Conservation (phyloP, 2,113 vertebrate genomes). For the Corvus moneduloides region DNA sequence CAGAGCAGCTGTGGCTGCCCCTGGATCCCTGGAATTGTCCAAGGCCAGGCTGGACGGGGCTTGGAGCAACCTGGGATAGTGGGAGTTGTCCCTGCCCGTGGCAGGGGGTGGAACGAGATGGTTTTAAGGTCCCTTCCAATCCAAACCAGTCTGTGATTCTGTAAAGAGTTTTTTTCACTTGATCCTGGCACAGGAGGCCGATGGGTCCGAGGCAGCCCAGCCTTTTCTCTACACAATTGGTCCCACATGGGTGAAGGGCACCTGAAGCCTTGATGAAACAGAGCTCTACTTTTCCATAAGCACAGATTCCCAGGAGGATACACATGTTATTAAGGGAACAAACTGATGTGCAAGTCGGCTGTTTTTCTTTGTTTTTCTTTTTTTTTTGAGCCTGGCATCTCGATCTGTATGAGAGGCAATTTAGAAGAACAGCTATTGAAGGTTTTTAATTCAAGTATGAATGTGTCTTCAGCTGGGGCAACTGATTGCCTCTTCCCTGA, state of each 20-base stretch:
- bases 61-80: rapidly evolving
- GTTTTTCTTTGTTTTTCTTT: not conserved
- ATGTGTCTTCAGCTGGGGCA: constrained; percentile 17
- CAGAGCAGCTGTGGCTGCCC: not conserved
- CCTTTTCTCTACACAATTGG: not conserved
- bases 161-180: not conserved
- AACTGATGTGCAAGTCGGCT: not conserved
- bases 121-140: not conserved
- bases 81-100: not conserved
- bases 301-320: not conserved
- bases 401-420: not conserved
- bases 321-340: not conserved
- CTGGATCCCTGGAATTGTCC: not conserved
- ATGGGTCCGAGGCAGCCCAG: not conserved
- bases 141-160: not conserved
- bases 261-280: not conserved
- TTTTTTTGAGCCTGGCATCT: not conserved
- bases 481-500: constrained; percentile 6
- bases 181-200: not conserved
- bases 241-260: not conserved
- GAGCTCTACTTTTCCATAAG: not conserved
- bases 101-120: not conserved
- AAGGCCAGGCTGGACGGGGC: not conserved
- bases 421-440: not conserved
- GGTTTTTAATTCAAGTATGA: constrained; percentile 42